Conservation (phyloP, 2,113 vertebrate genomes). For the Phainopepla nitens region DNA sequence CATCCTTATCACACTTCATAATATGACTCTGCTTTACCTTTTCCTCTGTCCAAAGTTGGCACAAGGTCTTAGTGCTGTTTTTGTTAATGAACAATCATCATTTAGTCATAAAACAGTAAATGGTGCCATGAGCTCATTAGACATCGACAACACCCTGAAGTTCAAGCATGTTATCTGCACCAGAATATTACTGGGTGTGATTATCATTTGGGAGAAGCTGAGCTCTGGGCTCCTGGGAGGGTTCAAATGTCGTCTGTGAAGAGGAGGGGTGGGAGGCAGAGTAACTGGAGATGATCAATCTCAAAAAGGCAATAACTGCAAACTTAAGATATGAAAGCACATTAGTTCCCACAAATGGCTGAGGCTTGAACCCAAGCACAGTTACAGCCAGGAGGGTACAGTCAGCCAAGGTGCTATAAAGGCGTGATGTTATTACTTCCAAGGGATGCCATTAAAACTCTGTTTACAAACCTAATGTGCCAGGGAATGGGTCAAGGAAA, state of each 20-base stretch:
- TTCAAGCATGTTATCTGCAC: background rate
- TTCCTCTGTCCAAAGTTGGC: background rate
- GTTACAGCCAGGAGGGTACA: slow-evolving; percentile 16
- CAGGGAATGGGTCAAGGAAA: slow-evolving; percentile 74
- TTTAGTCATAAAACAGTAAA: background rate
- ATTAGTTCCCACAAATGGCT: slow-evolving; percentile 64
- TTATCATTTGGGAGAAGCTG: background rate
- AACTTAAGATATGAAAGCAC: slow-evolving; percentile 49
- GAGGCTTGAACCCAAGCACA: slow-evolving; percentile 45
- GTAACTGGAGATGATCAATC: slow-evolving; percentile 21
- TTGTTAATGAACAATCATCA: slow-evolving; percentile 47
- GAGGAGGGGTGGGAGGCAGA: background rate
- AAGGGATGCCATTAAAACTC: slow-evolving; percentile 77
- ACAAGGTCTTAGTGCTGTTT: background rate
- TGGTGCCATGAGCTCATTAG: slow-evolving; percentile 2
- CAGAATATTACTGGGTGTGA: background rate
- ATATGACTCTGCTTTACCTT: background rate
- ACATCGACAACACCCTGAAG: background rate
- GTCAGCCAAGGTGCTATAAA: slow-evolving; percentile 61
- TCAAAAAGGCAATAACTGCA: slow-evolving; percentile 33
- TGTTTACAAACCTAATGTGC: slow-evolving; percentile 78
- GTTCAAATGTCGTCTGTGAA: background rate
- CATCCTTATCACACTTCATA: background rate
- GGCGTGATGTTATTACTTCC: slow-evolving; percentile 71
- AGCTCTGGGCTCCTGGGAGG: background rate